phyloP scores from a whole-genome alignment of 2,888 invertebrate species.

The Brenthis hecate region DNA sequence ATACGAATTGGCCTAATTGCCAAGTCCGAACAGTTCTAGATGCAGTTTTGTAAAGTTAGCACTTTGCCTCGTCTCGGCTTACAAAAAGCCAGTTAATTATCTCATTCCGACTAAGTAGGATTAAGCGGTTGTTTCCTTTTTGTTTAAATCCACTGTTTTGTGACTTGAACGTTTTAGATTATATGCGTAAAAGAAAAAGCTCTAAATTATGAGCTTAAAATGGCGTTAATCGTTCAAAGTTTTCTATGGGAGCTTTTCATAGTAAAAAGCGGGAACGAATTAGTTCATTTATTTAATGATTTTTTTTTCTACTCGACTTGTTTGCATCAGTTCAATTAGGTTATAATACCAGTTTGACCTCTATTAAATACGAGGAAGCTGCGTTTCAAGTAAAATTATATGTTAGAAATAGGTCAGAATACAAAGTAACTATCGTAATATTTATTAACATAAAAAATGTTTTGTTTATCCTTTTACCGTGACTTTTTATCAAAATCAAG shows the following conservation, averaged over 20 bases:
- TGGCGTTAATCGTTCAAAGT: background rate
- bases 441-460: too few relatives aligned
- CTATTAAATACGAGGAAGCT: too few relatives aligned
- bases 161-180: constrained; percentile 13
- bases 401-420: too few relatives aligned
- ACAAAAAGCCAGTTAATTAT: constrained; percentile 41
- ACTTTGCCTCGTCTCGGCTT: constrained; percentile 38
- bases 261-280: too few relatives aligned
- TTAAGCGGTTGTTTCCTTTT: constrained; percentile 29
- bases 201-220: background rate
- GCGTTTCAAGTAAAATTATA: too few relatives aligned
- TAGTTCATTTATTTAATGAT: too few relatives aligned
- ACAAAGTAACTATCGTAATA: too few relatives aligned
- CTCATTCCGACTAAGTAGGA: constrained; percentile 33
- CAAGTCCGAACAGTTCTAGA: constrained; percentile 38
- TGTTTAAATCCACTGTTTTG: constrained; percentile 17
- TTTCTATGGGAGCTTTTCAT: background rate
- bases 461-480: too few relatives aligned
- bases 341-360: too few relatives aligned
- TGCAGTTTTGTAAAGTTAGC: constrained; percentile 44
- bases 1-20: constrained; percentile 39
- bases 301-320: too few relatives aligned
- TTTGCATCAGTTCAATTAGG: too few relatives aligned
- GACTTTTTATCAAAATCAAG: too few relatives aligned
- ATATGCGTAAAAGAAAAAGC: background rate